A percentile compares a stretch with the other conserved stretches of the same genome.
Evolutionary conservation across 2,113 vertebrate species (phyloP).

Genomic region (Ranitomeya variabilis): DNA sequence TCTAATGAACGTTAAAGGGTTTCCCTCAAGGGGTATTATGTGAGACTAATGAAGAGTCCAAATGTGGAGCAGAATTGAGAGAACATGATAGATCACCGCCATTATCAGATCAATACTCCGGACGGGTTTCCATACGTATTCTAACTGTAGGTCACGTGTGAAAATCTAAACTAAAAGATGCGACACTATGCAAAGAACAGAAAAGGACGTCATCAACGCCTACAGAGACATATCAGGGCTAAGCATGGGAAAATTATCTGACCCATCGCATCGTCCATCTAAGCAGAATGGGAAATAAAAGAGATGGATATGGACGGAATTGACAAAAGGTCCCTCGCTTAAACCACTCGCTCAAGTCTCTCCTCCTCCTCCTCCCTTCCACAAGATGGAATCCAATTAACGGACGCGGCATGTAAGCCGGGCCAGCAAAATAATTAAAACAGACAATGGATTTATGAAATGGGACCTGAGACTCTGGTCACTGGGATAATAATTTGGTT

Average conservation of each 20-base stretch:
- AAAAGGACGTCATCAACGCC: not conserved
- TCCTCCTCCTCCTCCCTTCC: not conserved
- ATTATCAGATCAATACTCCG: constrained; percentile 40
- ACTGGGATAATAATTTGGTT: constrained; percentile 45
- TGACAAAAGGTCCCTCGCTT: not conserved
- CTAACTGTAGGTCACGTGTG: not conserved
- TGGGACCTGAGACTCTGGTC: constrained; percentile 33
- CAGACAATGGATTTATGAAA: constrained; percentile 48
- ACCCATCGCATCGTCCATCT: not conserved
- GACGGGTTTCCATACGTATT: not conserved
- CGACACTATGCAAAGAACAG: not conserved
- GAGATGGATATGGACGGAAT: not conserved
- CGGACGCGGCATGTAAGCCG: constrained; percentile 12
- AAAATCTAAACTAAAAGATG: not conserved
- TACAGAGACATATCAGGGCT: not conserved
- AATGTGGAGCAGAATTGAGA: not conserved
- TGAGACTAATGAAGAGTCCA: constrained; percentile 27
- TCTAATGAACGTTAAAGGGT: constrained; percentile 63
- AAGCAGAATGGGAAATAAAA: not conserved
- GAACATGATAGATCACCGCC: constrained; percentile 35
- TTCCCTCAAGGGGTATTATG: constrained; percentile 15
- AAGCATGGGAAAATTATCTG: not conserved
- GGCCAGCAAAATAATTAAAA: constrained; percentile 48
- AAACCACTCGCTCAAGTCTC: not conserved
- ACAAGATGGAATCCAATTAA: constrained; percentile 50